Evolutionary conservation across 2,888 invertebrate species (phyloP).

Genomic region (Artemia sp.): DNA sequence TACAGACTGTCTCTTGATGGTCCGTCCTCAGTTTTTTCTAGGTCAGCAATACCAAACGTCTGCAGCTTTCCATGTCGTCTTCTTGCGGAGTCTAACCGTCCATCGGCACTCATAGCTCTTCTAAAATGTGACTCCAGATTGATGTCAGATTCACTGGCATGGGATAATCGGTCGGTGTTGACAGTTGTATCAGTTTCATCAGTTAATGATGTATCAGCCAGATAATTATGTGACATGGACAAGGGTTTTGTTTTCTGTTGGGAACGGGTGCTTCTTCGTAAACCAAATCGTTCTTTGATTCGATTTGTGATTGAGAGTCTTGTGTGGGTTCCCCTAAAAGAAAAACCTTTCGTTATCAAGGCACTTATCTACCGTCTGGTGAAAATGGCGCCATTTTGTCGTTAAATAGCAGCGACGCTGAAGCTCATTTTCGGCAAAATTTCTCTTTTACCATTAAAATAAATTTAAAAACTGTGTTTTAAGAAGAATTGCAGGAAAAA

Average conservation of each 20-base stretch:
- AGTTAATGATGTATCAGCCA: conserved; percentile 6
- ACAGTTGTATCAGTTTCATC: conserved; percentile 2
- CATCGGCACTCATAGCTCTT: conserved; percentile 11
- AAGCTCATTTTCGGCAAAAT: no score
- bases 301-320: neutral
- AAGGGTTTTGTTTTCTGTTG: conserved; percentile 12
- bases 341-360: no score
- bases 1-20: conserved; percentile 17
- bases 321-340: neutral
- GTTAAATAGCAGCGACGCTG: no score
- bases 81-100: neutral
- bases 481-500: no score
- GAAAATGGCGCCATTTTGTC: no score
- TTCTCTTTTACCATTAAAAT: no score
- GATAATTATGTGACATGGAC: conserved; percentile 12
- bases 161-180: conserved; percentile 8
- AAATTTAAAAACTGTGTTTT: no score
- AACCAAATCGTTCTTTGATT: conserved; percentile 3
- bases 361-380: no score
- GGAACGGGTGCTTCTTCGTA: neutral
- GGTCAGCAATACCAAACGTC: neutral
- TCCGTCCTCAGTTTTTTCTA: neutral
- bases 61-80: neutral
- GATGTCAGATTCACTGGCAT: conserved; percentile 12
- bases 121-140: conserved; percentile 1